Percentiles rank a stretch among this genome's conserved stretches.
These are phyloP conservation scores for Sterrhoptilus dennistouni DNA, from an alignment of 2,113 vertebrate genomes.

Conservation along the genomic window DNA sequence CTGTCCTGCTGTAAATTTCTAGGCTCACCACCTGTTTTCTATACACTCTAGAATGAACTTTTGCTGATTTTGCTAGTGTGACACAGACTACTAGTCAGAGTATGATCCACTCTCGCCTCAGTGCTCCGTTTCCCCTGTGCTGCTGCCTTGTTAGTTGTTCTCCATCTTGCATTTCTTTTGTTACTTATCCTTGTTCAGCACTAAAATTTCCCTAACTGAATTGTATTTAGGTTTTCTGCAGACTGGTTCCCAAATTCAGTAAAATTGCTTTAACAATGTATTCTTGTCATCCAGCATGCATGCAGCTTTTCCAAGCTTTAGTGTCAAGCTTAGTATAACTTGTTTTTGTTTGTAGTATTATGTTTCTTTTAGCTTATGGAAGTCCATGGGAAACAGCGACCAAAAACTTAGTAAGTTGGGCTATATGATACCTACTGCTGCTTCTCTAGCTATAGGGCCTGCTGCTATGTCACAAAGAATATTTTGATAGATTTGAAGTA, in stretches of 20 bases:
- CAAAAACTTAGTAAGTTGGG: neutral
- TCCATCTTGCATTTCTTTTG: neutral
- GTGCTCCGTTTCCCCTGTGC: neutral
- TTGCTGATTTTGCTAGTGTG: neutral
- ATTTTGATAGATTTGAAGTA: neutral
- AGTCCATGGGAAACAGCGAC: neutral
- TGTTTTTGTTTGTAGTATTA: neutral
- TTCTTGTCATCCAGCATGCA: neutral
- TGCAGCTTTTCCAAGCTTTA: neutral
- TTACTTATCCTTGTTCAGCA: neutral
- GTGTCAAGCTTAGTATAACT: neutral
- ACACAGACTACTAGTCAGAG: neutral
- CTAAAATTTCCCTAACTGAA: neutral
- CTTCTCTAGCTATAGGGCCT: neutral
- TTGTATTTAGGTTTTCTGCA: neutral
- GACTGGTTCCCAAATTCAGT: neutral
- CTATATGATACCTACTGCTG: neutral
- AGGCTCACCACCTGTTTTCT: neutral
- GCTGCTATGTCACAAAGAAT: neutral
- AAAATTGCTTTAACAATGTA: neutral
- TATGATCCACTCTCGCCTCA: neutral
- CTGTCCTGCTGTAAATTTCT: neutral
- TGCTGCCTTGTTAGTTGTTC: neutral
- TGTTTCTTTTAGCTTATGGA: neutral
- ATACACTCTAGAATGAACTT: neutral